phyloP scores from a whole-genome alignment of 2,113 vertebrate genomes.

The Charina bottae region DNA sequence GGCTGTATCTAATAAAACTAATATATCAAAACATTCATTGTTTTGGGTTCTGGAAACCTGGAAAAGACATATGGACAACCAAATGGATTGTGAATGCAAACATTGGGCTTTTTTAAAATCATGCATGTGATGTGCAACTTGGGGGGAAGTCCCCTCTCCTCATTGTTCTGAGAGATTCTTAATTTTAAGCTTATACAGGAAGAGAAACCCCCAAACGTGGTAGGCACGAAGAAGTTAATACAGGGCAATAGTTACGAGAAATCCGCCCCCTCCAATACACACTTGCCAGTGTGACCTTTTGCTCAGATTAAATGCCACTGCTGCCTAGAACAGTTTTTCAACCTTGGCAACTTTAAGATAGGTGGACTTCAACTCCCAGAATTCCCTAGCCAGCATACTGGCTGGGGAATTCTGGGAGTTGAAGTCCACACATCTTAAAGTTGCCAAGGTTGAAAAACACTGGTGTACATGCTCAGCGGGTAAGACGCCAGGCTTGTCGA shows the following conservation, averaged over 20 bases:
- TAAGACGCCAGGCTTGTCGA: no score
- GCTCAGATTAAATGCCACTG: background rate
- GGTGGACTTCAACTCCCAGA: no score
- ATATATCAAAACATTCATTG: no score
- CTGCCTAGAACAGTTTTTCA: background rate
- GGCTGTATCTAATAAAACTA: no score
- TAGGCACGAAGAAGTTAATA: background rate
- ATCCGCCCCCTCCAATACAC: background rate
- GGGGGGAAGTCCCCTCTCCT: background rate
- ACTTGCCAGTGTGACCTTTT: background rate
- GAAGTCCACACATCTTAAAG: no score
- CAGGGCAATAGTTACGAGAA: background rate
- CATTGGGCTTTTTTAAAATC: background rate
- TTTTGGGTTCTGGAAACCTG: background rate
- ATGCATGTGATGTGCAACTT: background rate
- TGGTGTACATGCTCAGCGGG: no score
- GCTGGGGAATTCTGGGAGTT: no score
- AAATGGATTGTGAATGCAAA: background rate
- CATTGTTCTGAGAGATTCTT: background rate
- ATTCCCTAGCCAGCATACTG: no score
- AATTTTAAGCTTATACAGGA: background rate
- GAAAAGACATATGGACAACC: background rate
- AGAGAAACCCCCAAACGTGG: background rate
- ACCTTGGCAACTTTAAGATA: no score
- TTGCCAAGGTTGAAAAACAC: no score